phyloP scores from a whole-genome alignment of 1,140 invertebrate species.

The Glossosoma conforme region DNA sequence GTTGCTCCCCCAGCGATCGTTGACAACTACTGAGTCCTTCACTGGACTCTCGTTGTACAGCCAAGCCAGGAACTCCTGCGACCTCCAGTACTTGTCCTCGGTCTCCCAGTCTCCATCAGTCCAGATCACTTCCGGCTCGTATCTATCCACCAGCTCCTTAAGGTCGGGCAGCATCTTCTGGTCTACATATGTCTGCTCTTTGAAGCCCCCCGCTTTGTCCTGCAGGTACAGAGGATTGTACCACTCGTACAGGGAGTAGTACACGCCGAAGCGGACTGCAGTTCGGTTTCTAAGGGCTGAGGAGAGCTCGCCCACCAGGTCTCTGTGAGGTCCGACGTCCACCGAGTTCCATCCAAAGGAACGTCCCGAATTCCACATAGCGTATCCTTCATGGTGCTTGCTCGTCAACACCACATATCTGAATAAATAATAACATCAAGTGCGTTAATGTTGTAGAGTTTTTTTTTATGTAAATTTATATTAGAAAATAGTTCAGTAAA shows the following conservation, averaged over 20 bases:
- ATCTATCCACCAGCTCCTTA: constrained; percentile 67
- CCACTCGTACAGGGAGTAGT: constrained; percentile 90
- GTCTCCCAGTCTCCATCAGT: constrained; percentile 91
- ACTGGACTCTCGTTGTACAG: constrained; percentile 94
- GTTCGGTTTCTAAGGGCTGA: constrained; percentile 61
- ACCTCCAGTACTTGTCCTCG: constrained; percentile 73
- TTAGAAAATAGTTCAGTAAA: too few species aligned
- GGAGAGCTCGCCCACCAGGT: constrained; percentile 75
- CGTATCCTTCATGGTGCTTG: constrained; percentile 93
- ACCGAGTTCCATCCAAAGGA: constrained; percentile 88
- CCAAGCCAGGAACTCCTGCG: constrained; percentile 82
- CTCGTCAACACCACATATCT: constrained; percentile 87
- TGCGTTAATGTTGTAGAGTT: background rate
- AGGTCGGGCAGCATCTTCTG: constrained; percentile 72
- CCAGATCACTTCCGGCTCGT: constrained; percentile 89
- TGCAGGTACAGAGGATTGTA: constrained; percentile 78
- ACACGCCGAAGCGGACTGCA: constrained; percentile 74
- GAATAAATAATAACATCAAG: constrained; percentile 24
- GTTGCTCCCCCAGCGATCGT: constrained; percentile 81
- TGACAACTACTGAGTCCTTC: constrained; percentile 79
- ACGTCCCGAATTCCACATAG: constrained; percentile 80
- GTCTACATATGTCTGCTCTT: constrained; percentile 60
- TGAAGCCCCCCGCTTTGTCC: constrained; percentile 67
- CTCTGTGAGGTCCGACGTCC: constrained; percentile 79
- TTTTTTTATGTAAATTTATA: background rate